phyloP scores from a whole-genome alignment of 2,888 invertebrate species.

The Dasysyrphus tricinctus region DNA sequence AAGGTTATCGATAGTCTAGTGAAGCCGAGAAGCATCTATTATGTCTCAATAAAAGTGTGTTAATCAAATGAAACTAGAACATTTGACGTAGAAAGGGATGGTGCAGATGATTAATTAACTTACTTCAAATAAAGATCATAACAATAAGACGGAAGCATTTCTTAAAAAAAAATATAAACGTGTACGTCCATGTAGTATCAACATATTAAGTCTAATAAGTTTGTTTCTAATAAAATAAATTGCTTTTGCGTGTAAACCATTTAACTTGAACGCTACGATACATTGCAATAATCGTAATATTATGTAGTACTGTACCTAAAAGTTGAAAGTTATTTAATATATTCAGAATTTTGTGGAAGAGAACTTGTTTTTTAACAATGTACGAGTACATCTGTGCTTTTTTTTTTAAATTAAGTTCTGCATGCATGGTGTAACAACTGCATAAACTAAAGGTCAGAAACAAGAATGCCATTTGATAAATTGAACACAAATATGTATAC shows the following conservation, averaged over 20 bases:
- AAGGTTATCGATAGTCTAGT: conserved; percentile 52
- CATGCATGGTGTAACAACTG: too few relatives aligned
- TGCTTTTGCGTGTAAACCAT: conserved; percentile 6
- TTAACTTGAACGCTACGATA: too few relatives aligned
- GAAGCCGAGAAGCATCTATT: conserved; percentile 7
- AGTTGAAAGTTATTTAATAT: background rate
- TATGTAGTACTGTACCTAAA: background rate
- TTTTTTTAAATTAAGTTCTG: too few relatives aligned
- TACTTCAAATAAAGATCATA: background rate
- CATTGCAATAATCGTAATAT: too few relatives aligned
- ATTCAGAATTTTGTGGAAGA: background rate
- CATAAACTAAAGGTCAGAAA: too few relatives aligned
- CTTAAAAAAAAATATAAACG: background rate
- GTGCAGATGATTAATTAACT: conserved; percentile 1
- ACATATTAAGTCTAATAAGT: background rate
- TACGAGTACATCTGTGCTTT: too few relatives aligned
- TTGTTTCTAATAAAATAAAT: conserved; percentile 6
- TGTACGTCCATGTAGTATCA: background rate
- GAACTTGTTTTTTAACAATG: too few relatives aligned
- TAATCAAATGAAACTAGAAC: conserved; percentile 5
- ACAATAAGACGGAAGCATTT: background rate
- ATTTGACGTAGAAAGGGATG: conserved; percentile 4
- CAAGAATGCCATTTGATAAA: too few relatives aligned
- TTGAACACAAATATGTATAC: too few relatives aligned
- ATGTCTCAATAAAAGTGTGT: conserved; percentile 2